Conservation (phyloP, 1,140 invertebrate genomes). For the Muscidifurax raptorellus region DNA sequence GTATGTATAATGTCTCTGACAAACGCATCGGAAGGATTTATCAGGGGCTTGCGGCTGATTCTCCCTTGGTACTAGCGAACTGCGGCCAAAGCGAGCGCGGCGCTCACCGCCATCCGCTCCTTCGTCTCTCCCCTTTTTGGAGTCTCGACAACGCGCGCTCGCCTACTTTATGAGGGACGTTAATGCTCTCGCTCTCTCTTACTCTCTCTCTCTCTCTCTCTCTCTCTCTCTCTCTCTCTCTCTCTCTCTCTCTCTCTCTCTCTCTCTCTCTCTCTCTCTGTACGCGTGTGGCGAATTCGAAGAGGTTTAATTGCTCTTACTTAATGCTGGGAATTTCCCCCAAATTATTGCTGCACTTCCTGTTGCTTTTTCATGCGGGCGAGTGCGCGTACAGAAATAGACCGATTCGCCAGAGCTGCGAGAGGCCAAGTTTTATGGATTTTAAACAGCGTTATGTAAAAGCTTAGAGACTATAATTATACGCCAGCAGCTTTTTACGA, state of each 20-base stretch:
- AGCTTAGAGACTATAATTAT: neutral
- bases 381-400: neutral
- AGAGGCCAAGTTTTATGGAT: neutral
- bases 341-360: neutral
- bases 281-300: conserved; percentile 12
- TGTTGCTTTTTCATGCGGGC: neutral
- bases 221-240: too few species aligned
- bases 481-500: neutral
- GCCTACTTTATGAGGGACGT: conserved; percentile 35
- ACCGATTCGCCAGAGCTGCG: too few species aligned
- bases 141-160: neutral
- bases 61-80: neutral
- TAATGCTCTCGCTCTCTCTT: conserved; percentile 13
- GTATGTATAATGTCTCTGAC: conserved; percentile 9
- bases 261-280: too few species aligned
- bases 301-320: conserved; percentile 33
- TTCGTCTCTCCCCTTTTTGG: neutral
- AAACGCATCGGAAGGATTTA: conserved; percentile 43
- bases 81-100: neutral
- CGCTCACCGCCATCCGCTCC: too few species aligned
- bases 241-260: too few species aligned
- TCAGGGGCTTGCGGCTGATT: conserved; percentile 16
- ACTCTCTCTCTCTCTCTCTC: too few species aligned
- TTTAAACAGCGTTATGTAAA: neutral
- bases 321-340: conserved; percentile 5